Percentiles rank a stretch among this genome's conserved stretches.
phyloP scores from a whole-genome alignment of 2,113 vertebrate species.

The Turdus rufiventris region DNA sequence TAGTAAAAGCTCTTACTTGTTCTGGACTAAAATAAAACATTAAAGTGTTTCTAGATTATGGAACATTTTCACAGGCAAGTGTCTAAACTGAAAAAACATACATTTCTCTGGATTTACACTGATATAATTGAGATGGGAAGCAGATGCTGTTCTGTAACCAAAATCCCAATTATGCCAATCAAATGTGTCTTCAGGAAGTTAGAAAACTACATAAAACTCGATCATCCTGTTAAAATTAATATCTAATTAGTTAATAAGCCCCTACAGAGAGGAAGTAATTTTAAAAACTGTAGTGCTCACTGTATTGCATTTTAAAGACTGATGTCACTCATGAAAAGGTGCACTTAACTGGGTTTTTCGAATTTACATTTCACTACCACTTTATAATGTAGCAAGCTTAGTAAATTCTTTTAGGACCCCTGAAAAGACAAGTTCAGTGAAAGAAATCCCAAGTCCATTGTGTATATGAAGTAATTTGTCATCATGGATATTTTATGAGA shows the following conservation, averaged over 20 bases:
- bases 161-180: slow-evolving; percentile 52
- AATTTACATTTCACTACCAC: neutral
- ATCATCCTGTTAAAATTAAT: slow-evolving; percentile 48
- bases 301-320: slow-evolving; percentile 27
- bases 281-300: neutral
- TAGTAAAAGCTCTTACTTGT: neutral
- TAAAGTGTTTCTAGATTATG: neutral
- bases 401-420: neutral
- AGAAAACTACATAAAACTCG: slow-evolving; percentile 11
- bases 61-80: neutral
- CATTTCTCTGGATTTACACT: neutral
- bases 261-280: slow-evolving; percentile 38
- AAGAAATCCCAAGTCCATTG: neutral
- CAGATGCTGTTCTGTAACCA: slow-evolving; percentile 30
- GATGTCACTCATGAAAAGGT: neutral
- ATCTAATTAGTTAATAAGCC: slow-evolving; percentile 36
- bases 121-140: neutral
- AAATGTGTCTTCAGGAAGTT: slow-evolving; percentile 46
- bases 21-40: neutral
- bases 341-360: neutral
- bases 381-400: neutral
- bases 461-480: neutral
- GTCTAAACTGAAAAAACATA: neutral
- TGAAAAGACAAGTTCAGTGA: neutral
- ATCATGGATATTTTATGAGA: slow-evolving; percentile 21